Evolutionary conservation across 2,888 invertebrate species (phyloP), one percentile per base, ranked within the genome.

Genomic region (Andrena dorsata): DNA sequence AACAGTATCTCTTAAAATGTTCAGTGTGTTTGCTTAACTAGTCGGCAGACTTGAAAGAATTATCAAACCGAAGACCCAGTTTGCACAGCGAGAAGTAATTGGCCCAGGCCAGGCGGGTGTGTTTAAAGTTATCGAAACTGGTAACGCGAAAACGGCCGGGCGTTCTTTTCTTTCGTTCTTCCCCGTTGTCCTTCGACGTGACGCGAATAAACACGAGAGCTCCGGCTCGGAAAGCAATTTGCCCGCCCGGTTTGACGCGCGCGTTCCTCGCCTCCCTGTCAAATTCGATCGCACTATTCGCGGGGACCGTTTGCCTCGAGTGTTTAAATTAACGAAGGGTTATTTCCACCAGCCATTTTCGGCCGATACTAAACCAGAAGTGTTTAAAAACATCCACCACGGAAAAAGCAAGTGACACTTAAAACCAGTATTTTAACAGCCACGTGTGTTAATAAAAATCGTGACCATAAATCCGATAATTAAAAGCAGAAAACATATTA

Each of bases 111-210:
- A 28, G 0, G 0, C 28, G 20, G 23, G n/a, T 10, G 10, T 53
- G 76, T 56, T 58, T 79, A 16, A 51, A 61, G 47, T 30, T 53
- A 56, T 65, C 49, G 53, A 76, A 56, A 69, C 58, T 28, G 49
- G 64, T 65, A 70, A 80, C 79, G 64, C 51, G 32, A 66, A 71
- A 65, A 71, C 56, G 23, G 30, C 26, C 23, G 35, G 60, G 32
- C 28, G 32, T 49, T 76, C 64, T 70, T 77, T 77, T 80, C 78
- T 80, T 80, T 66, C 78, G 53, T 60, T 41, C 65, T 47, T 47
- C 61, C 20, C 51, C 56, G 64, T 66, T 80, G 78, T 80, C 66
- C 32, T 63, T 53, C 35, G 60, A 65, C 68, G 32, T 16, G 61
- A 51, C 65, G 30, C 47, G 65, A 76, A 80, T 80, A 80, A 80